Base-by-base conservation (phyloP, 1,140 invertebrate species). In the Cyphomyrmex costatus region DNA sequence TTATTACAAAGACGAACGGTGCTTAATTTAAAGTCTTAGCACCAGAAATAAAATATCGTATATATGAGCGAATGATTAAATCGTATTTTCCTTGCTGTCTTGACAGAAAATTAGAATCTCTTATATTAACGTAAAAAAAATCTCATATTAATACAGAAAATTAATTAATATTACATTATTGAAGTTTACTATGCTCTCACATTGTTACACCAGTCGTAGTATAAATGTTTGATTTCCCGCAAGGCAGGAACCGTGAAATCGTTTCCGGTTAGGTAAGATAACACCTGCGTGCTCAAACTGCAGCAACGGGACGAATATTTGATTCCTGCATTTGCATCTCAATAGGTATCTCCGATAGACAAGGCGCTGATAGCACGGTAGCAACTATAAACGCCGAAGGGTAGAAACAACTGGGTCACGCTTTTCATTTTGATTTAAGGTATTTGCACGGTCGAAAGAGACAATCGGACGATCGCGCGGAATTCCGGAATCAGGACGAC, bases 361-460 rank as follows among this genome's bases (percentile, higher is more conserved):
- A 70, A 65, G 30, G 7, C 30, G 27, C 6, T 46, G 42, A 84
- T 77, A 36, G 21, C 3, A 14, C 30, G 51, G n/a, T 12, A 36
- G 36, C 3, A 33, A 46, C 76, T 51, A 51, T 30, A 36, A 65
- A n/a, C 73, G 46, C 19, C 46, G 60, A 27, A 19, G 21, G 65
- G 65, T 73, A 56, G 27, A 61, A 88, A 79, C 68, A 88, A 89
- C 66, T 85, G 27, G 88, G 82, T 89, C 88, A 65, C 16, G 86
- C n/a, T 85, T 88, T 88, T 66, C 82, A 85, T 68, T 73, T 85
- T 85, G 80, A 88, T 74, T 88, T 85, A 76, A 85, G 82, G 46
- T 79, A 87, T 79, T 88, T 74, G 46, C 27, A 16, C 10, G 65
- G n/a, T 56, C 36, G 14, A 46, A 60, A 36, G 58, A 85, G 66